Evolutionary conservation across 2,888 invertebrate genomes (phyloP).

Genomic region (Dione vanillae): DNA sequence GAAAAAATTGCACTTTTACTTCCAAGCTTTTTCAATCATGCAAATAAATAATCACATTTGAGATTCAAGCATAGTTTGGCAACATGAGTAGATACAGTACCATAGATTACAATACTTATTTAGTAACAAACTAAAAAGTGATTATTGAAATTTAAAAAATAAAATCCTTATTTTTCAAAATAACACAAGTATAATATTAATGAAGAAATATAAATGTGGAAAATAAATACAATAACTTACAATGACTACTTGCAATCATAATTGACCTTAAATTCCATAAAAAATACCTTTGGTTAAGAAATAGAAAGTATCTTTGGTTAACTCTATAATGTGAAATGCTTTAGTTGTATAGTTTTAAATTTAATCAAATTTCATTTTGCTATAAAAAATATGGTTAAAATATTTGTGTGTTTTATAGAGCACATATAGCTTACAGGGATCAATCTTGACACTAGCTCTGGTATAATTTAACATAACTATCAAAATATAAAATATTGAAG

Average conservation of each 20-base stretch:
- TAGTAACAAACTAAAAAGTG: conserved; percentile 19
- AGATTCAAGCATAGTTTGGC: conserved; percentile 59
- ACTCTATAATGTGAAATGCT: conserved; percentile 11
- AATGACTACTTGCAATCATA: neutral
- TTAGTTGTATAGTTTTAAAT: neutral
- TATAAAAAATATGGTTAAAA: conserved; percentile 9
- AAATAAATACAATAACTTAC: conserved; percentile 13
- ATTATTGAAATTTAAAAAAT: neutral
- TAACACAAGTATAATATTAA: neutral
- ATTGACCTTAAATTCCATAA: conserved; percentile 1
- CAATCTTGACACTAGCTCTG: neutral
- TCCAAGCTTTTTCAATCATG: conserved; percentile 73
- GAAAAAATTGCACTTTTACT: conserved; percentile 80
- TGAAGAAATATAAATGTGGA: neutral
- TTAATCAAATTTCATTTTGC: conserved; percentile 8
- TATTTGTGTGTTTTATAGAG: neutral
- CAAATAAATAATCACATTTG: conserved; percentile 74
- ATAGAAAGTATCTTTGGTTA: conserved; percentile 42
- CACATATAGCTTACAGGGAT: neutral
- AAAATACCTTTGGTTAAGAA: conserved; percentile 39
- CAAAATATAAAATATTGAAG: neutral
- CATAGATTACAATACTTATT: conserved; percentile 38
- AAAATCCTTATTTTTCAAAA: neutral
- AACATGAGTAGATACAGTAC: conserved; percentile 53
- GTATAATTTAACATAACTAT: neutral